Evolutionary conservation across 92 coral and sea anemone species (phyloP).

Genomic region (Zoanthus sociatus): DNA sequence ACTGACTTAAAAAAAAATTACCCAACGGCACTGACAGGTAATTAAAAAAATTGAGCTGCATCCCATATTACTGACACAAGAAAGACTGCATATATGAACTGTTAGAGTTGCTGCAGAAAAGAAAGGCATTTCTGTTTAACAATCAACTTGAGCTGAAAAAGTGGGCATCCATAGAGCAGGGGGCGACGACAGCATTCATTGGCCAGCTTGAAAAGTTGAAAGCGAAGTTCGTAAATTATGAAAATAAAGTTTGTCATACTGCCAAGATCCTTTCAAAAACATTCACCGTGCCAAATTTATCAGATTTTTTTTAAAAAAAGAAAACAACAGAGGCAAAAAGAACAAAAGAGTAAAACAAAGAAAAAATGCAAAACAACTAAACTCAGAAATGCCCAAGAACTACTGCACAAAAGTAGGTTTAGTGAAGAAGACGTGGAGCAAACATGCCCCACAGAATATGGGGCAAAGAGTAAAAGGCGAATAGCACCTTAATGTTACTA

Average conservation of each 20-base stretch:
- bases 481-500: too few species aligned
- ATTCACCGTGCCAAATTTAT: background rate
- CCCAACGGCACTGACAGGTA: too few species aligned
- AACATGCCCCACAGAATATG: too few species aligned
- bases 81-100: conserved; percentile 10
- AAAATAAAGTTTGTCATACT: conserved; percentile 17
- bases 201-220: background rate
- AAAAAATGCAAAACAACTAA: too few species aligned
- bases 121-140: conserved; percentile 8
- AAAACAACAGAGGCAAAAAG: too few species aligned
- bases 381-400: too few species aligned
- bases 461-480: too few species aligned
- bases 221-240: conserved; percentile 1
- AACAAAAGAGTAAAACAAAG: too few species aligned
- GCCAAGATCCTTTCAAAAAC: background rate
- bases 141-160: background rate
- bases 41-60: background rate
- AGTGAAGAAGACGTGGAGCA: background rate
- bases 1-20: too few species aligned
- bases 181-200: conserved; percentile 13
- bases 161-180: background rate
- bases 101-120: conserved; percentile 2
- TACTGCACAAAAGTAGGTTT: too few species aligned
- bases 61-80: conserved; percentile 30
- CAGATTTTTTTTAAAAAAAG: background rate